A percentile compares a stretch with the other conserved stretches of the same genome.
Conservation (phyloP, 2,113 vertebrate genomes). For the Vidua macroura region DNA sequence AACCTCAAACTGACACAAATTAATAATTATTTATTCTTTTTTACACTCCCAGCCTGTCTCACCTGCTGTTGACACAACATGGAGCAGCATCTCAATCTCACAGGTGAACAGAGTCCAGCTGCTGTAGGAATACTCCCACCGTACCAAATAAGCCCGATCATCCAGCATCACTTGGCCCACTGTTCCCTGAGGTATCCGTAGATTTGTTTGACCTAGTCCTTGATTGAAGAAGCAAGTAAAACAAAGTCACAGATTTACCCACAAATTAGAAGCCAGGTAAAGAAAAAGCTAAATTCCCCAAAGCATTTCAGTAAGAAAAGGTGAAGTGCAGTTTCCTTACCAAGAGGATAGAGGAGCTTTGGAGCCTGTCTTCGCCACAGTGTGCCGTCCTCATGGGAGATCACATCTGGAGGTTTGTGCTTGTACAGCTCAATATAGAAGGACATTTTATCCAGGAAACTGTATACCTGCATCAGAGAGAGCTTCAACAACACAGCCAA, state of each 20-base stretch:
- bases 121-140: constrained; percentile 95
- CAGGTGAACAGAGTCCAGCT: constrained; percentile 97
- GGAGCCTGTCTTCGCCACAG: constrained; percentile 88
- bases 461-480: constrained; percentile 84
- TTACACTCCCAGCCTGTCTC: background rate
- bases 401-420: constrained; percentile 87
- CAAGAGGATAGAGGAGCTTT: constrained; percentile 93
- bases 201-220: constrained; percentile 88
- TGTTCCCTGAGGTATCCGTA: constrained; percentile 92
- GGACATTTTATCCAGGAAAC: constrained; percentile 96
- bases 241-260: background rate
- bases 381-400: constrained; percentile 91
- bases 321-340: constrained; percentile 63
- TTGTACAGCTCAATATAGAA: constrained; percentile 95
- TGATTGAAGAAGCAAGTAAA: background rate
- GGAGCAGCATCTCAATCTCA: constrained; percentile 97
- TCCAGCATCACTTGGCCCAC: constrained; percentile 88
- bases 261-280: background rate
- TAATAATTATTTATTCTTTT: background rate
- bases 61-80: constrained; percentile 98
- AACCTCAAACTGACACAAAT: background rate
- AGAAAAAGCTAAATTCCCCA: background rate
- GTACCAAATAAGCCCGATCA: constrained; percentile 85
- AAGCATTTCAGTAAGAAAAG: background rate
- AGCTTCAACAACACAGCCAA: background rate